Evolutionary conservation across 2,888 invertebrate genomes (phyloP), one percentile per base, ranked within the genome.

Genomic region (Nebria salina): DNA sequence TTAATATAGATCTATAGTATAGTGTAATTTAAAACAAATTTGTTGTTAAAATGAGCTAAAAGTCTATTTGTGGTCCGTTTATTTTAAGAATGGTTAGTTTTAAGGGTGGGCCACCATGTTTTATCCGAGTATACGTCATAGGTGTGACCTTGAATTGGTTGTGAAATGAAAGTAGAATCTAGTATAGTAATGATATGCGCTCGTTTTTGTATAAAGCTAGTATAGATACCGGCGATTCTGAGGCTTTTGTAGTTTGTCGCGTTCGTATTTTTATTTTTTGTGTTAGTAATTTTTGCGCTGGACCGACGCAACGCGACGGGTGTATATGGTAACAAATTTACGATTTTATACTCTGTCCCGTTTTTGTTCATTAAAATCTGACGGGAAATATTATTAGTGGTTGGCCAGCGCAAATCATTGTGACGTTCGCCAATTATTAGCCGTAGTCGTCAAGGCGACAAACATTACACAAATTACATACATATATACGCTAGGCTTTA

Each of bases 271-370:
- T 4, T 26, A 0, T 11, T 11, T 7, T 34, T 25, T 5, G 3
- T 34, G 25, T 34, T 70, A 11, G 25, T 70, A n/a, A 11, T 70
- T 70, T 25, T 70, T 11, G n/a, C 34, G 25, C 70, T 9, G 42
- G 73, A 41, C 73, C 26, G 25, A 34, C 8, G 34, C 80, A 54
- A 43, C 43, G 20, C 43, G 43, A 54, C 54, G 11, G 54, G 54
- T 13, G 54, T 13, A 54, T 54, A 54, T 54, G 65, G 75, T 70
- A 79, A 80, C 80, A 80, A 75, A 80, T 75, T 80, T 80, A 80
- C 80, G 80, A 80, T 80, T 80, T 75, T 80, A 80, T 80, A 75
- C 75, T 80, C 75, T 80, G 75, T 80, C 80, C 80, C 68, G 80
- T 80, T 75, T 54, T 80, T 70, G 80, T 80, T 80, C 80, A 80